Evolutionary conservation across 2,888 invertebrate species (phyloP), one percentile per base, ranked within the genome.

Genomic region (Pristionchus exspectatus): DNA sequence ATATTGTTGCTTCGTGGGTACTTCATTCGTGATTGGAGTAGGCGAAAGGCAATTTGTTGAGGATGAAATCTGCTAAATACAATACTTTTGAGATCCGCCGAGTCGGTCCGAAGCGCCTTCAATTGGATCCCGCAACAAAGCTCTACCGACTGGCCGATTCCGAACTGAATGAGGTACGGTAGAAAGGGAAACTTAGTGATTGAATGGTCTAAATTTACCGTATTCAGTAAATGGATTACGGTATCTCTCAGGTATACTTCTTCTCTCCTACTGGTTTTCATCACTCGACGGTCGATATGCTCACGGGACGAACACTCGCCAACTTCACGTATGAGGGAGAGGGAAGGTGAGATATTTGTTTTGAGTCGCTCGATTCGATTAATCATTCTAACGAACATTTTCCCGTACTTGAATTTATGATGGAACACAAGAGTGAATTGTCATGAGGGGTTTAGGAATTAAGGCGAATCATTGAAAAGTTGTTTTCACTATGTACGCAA

Each of bases 301-400:
- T 98, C 84, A 98, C 98, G n/a, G 98, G 97, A 85, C 97, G 98
- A 96, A 97, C 90, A 16, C 96, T 98, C 95, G 98, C 98, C 95
- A 97, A 98, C 85, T 99, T 99, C 96, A 96, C 98, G 44, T 99
- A 99, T 96, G 98, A 98, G 93, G 98, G 98, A 0, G 98, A 98
- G 95, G 98, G 98, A 0, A 98, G 98, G 95, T 98, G 9, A 98
- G 85, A 50, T 38, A 3, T 38, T 38, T 38, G 38, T 3, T 38
- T 38, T 38, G 38, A n/a, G n/a, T n/a, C n/a, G 38, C 38, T 38
- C 2, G 5, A 38, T 2, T 3, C 3, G 38, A 38, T 38, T 38
- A 0, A 50, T 50, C 44, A 1, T 50, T 50, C 44, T 7, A 3
- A 9, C 44, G 44, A 50, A 50, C 44, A 50, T 9, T 7, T 7